These are phyloP conservation scores for Parapsyche elsis DNA, from an alignment of 1,140 invertebrate species.

Conservation along the genomic window DNA sequence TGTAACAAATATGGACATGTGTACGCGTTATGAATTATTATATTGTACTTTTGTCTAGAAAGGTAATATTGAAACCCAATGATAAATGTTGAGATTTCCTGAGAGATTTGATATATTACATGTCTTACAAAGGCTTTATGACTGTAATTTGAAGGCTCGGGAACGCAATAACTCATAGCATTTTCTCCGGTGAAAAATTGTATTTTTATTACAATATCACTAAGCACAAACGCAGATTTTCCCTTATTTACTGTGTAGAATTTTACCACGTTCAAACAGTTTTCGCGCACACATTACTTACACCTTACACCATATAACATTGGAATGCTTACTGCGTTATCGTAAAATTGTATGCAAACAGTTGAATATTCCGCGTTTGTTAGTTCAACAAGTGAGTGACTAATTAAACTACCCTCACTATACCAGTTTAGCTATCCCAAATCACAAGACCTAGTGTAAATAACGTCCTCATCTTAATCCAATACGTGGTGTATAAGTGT, in stretches of 20 bases:
- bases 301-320: too few species aligned
- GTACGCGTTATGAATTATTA: neutral
- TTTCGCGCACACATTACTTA: neutral
- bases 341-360: neutral
- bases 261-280: neutral
- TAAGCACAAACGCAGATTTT: too few species aligned
- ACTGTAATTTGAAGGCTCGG: neutral
- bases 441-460: neutral
- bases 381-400: conserved; percentile 17
- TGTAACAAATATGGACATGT: too few species aligned
- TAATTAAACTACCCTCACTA: conserved; percentile 8
- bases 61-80: neutral
- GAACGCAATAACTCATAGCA: neutral
- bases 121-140: conserved; percentile 2
- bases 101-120: neutral
- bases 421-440: neutral
- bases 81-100: conserved; percentile 3
- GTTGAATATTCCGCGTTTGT: neutral
- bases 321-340: too few species aligned
- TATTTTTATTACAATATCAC: too few species aligned
- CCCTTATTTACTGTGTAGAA: neutral
- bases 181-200: too few species aligned
- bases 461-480: neutral
- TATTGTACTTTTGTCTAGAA: neutral
- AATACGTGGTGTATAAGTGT: neutral